phyloP scores from a whole-genome alignment of 1,140 invertebrate genomes.

The Brachionus angularis region DNA sequence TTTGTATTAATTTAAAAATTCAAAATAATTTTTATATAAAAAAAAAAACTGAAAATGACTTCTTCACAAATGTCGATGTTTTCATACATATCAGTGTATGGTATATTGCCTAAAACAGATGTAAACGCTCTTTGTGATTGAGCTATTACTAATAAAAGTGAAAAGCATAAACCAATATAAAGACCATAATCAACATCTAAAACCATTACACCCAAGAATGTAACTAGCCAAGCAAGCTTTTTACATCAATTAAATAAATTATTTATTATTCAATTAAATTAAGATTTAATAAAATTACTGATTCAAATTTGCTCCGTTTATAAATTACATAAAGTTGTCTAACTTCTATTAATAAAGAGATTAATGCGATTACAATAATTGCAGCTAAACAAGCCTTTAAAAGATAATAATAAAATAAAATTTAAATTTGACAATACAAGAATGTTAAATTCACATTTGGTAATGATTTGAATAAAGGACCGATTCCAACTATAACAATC shows the following conservation, averaged over 20 bases:
- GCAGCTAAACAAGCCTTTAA: too few relatives aligned
- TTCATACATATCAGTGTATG: slow-evolving; percentile 41
- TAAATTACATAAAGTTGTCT: slow-evolving; percentile 50
- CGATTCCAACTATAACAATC: slow-evolving; percentile 60
- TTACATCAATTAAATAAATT: too few relatives aligned
- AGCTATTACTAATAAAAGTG: slow-evolving; percentile 42
- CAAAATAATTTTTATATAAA: too few relatives aligned
- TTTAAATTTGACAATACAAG: not conserved
- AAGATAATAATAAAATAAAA: too few relatives aligned
- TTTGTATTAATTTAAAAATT: too few relatives aligned
- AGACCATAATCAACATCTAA: slow-evolving; percentile 44
- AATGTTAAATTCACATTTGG: slow-evolving; percentile 53
- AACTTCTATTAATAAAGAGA: slow-evolving; percentile 58
- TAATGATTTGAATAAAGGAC: slow-evolving; percentile 55
- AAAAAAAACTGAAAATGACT: not conserved
- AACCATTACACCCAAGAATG: slow-evolving; percentile 40
- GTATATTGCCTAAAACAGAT: slow-evolving; percentile 31
- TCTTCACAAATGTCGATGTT: not conserved
- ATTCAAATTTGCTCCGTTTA: slow-evolving; percentile 57
- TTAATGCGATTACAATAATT: slow-evolving; percentile 61
- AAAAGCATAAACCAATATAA: slow-evolving; percentile 47
- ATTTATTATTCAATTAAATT: too few relatives aligned
- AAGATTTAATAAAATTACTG: too few relatives aligned
- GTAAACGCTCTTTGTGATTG: slow-evolving; percentile 54
- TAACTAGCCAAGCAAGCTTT: slow-evolving; percentile 46